Conservation (phyloP, 1,140 invertebrate genomes). For the Euschistus heros region DNA sequence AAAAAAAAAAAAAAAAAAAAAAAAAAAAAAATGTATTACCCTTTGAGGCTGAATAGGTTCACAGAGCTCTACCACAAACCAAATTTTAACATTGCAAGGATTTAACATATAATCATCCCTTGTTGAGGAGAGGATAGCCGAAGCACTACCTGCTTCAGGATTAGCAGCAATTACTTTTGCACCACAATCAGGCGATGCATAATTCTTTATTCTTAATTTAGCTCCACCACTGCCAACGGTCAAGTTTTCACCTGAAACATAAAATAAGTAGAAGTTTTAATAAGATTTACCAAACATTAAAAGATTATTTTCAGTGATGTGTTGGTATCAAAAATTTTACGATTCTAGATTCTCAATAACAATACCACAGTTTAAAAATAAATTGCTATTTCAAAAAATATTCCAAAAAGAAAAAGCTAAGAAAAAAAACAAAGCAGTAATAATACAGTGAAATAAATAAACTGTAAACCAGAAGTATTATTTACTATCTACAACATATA, state of each 20-base stretch:
- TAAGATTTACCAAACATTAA: too few species aligned
- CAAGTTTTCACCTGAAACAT: slow-evolving; percentile 26
- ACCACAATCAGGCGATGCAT: slow-evolving; percentile 91
- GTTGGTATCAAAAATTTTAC: too few species aligned
- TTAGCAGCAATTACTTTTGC: slow-evolving; percentile 91
- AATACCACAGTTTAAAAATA: too few species aligned
- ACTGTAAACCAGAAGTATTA: too few species aligned
- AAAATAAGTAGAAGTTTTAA: too few species aligned
- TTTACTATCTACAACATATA: too few species aligned
- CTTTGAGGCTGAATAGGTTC: slow-evolving; percentile 91
- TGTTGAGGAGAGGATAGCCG: slow-evolving; percentile 72
- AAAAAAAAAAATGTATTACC: slow-evolving; percentile 29
- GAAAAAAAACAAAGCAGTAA: too few species aligned
- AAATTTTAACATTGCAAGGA: slow-evolving; percentile 76
- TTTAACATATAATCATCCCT: slow-evolving; percentile 97
- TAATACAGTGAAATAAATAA: too few species aligned
- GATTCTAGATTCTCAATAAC: too few species aligned
- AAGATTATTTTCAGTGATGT: too few species aligned
- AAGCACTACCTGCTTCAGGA: slow-evolving; percentile 75
- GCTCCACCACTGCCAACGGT: slow-evolving; percentile 31
- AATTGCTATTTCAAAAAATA: too few species aligned
- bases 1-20: slow-evolving; percentile 20
- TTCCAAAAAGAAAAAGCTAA: too few species aligned
- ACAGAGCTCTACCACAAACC: slow-evolving; percentile 96
- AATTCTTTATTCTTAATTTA: slow-evolving; percentile 76